Conservation (phyloP, 2,113 vertebrate species). For the Daboia siamensis region DNA sequence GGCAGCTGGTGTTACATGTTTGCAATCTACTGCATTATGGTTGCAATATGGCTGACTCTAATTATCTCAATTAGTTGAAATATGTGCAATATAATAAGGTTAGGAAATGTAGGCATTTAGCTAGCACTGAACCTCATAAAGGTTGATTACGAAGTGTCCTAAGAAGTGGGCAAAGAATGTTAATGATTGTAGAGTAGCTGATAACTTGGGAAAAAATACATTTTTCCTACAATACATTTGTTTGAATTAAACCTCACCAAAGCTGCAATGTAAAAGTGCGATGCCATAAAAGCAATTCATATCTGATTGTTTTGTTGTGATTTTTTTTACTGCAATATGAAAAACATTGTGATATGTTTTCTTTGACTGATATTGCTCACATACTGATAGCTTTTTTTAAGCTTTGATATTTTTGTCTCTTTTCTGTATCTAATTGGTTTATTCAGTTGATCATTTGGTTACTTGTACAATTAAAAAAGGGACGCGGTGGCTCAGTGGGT, state of each 20-base stretch:
- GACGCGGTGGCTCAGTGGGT: too few relatives aligned
- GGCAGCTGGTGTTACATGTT: too few relatives aligned
- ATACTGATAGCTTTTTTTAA: not conserved
- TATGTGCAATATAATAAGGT: not conserved
- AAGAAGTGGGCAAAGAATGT: not conserved
- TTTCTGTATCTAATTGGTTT: not conserved
- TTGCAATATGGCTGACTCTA: not conserved
- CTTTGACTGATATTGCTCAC: not conserved
- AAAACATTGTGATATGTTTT: not conserved
- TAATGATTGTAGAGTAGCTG: not conserved
- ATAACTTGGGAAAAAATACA: not conserved
- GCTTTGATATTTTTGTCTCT: not conserved
- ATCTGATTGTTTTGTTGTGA: not conserved
- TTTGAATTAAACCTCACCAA: not conserved
- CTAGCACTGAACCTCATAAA: not conserved
- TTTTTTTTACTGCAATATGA: not conserved
- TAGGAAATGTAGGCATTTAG: not conserved
- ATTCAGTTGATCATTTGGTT: not conserved
- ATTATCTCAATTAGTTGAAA: not conserved
- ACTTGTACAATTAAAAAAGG: not conserved
- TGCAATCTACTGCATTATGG: not conserved
- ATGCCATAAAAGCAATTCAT: not conserved
- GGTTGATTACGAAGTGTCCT: not conserved
- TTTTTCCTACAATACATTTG: not conserved
- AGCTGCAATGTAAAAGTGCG: not conserved